Evolutionary conservation across 2,888 invertebrate species (phyloP).

Genomic region (Arenicola marina): DNA sequence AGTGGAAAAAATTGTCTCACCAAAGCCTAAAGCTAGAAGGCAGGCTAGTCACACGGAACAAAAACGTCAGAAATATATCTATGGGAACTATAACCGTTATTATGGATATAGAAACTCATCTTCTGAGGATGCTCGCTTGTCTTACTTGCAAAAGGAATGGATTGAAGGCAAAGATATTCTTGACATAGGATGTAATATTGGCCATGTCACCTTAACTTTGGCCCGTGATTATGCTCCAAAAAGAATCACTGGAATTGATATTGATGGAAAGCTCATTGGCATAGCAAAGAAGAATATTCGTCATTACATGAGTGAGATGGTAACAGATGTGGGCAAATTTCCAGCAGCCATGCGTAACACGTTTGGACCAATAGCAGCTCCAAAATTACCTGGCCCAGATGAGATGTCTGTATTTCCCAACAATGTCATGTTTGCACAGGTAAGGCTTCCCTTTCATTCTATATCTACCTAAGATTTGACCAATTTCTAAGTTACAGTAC

Average conservation of each 20-base stretch:
- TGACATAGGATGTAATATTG: constrained; percentile 98
- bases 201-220: constrained; percentile 88
- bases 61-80: constrained; percentile 75
- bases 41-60: not conserved
- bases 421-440: constrained; percentile 87
- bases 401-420: constrained; percentile 72
- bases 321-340: constrained; percentile 63
- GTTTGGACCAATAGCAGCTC: constrained; percentile 77
- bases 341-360: constrained; percentile 87
- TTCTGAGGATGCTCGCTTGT: constrained; percentile 77
- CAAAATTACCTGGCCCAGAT: constrained; percentile 36
- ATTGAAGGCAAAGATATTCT: constrained; percentile 89
- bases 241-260: constrained; percentile 89
- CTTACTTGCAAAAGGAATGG: constrained; percentile 80
- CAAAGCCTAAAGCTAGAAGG: not conserved
- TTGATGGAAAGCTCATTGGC: constrained; percentile 83
- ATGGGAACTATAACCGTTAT: constrained; percentile 96
- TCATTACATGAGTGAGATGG: constrained; percentile 66
- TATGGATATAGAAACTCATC: constrained; percentile 91
- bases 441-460: no score
- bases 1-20: not conserved
- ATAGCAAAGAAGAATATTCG: constrained; percentile 76
- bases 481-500: not conserved
- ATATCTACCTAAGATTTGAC: not conserved
- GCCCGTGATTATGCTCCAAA: constrained; percentile 84